Conservation (phyloP, 2,888 invertebrate species). For the Eupithecia dodoneata region DNA sequence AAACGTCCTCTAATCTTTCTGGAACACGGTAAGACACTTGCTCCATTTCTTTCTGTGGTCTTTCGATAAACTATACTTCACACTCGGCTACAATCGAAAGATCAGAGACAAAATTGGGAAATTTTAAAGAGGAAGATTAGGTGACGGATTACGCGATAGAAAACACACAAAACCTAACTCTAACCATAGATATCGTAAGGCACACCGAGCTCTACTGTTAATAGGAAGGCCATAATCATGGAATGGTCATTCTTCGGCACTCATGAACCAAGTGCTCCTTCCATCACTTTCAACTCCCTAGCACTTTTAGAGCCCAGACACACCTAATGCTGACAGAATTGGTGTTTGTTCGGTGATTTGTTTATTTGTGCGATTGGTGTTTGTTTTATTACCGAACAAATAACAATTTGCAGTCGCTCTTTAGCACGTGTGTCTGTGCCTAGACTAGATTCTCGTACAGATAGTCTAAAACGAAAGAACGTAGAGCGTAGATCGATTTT, state of each 20-base stretch:
- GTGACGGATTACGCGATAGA: slow-evolving; percentile 59
- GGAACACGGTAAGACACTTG: slow-evolving; percentile 22
- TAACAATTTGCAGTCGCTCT: not conserved
- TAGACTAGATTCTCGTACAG: slow-evolving; percentile 38
- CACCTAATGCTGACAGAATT: not conserved
- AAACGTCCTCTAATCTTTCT: slow-evolving; percentile 55
- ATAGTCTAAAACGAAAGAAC: slow-evolving; percentile 57
- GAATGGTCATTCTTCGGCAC: slow-evolving; percentile 50
- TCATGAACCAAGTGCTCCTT: slow-evolving; percentile 58
- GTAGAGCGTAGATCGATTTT: slow-evolving; percentile 75
- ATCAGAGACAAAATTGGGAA: slow-evolving; percentile 12
- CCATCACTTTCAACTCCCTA: slow-evolving; percentile 57
- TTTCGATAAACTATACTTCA: slow-evolving; percentile 10
- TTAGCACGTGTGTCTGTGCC: slow-evolving; percentile 8
- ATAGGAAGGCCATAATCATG: slow-evolving; percentile 51
- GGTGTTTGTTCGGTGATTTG: not conserved
- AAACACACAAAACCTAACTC: slow-evolving; percentile 62
- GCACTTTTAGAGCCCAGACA: slow-evolving; percentile 48
- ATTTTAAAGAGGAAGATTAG: slow-evolving; percentile 58
- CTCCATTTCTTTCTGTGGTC: not conserved
- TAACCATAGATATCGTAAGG: slow-evolving; percentile 84
- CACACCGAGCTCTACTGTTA: slow-evolving; percentile 73
- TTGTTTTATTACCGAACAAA: not conserved
- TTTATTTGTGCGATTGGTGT: slow-evolving; percentile 1
- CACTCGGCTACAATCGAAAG: slow-evolving; percentile 4